phyloP scores from a whole-genome alignment of 2,888 invertebrate genomes.

The Dilophus febrilis region DNA sequence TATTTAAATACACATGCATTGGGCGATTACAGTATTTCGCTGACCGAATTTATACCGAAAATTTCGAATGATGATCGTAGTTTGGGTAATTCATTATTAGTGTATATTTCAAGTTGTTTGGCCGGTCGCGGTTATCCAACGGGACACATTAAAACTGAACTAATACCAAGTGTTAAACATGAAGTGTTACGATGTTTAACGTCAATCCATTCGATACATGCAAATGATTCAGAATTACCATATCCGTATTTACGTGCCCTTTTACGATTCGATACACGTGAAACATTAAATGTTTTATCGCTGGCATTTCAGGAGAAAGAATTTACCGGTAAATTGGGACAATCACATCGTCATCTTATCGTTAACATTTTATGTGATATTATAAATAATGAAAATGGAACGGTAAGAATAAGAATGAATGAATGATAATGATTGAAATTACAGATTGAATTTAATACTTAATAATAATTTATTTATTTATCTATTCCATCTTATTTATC shows the following conservation, averaged over 20 bases:
- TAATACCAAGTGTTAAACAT: conserved; percentile 48
- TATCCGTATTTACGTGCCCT: conserved; percentile 59
- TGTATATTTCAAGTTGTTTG: conserved; percentile 73
- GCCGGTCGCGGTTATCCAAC: conserved; percentile 71
- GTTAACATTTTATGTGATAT: conserved; percentile 63
- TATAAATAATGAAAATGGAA: conserved; percentile 48
- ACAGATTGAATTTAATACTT: neutral
- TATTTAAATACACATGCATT: conserved; percentile 65
- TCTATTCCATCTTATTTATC: too few relatives aligned
- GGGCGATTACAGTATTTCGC: conserved; percentile 52
- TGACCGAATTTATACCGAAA: conserved; percentile 46
- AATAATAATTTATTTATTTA: neutral
- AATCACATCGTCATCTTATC: conserved; percentile 53
- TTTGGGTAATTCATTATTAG: conserved; percentile 67
- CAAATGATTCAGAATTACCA: conserved; percentile 40
- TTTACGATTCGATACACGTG: conserved; percentile 65
- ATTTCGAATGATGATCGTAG: conserved; percentile 33
- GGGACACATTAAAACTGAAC: conserved; percentile 48
- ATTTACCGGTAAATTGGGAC: conserved; percentile 54
- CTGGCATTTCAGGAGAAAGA: conserved; percentile 70
- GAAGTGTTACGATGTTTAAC: conserved; percentile 50
- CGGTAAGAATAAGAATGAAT: conserved; percentile 32
- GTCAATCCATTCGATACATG: conserved; percentile 46
- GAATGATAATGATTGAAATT: neutral
- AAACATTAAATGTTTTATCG: conserved; percentile 69